Base-by-base conservation (phyloP, 2,113 vertebrate species). In the Lonchura striata region DNA sequence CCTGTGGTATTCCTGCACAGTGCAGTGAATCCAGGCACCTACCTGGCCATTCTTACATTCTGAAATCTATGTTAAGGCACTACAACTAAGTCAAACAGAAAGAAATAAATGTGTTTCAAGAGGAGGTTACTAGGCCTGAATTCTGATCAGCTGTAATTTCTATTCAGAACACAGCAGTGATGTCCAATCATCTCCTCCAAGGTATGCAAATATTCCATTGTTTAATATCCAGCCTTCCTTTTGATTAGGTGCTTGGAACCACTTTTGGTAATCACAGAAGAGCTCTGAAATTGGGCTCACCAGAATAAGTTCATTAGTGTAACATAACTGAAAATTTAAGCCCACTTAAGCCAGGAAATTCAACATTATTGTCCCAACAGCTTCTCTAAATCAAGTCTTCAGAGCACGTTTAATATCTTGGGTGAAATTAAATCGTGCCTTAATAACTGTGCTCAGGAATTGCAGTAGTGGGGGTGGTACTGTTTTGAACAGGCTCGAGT, bases 191-290 rank as follows among this genome's bases (percentile, higher is more conserved):
- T 35, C 86, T 89, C 2, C 88, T 78, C 37, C 63, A 47, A 90
- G 88, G 82, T 83, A 59, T 92, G 94, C 92, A 95, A 84, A 91
- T 94, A 78, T 42, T 90, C 71, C 47, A 31, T 90, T 68, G 83
- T 92, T 92, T 92, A 86, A 71, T 64, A 93, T 15, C 91, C 88
- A 84, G 79, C 18, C 76, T 88, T 52, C 17, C 0, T 60, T 83
- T 86, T 92, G 76, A 84, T 92, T 35, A 88, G 94, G 75, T 72
- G 22, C 88, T 93, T 87, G 82, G 92, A 94, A 78, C 68, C 80
- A 92, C 92, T 86, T 86, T 64, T 33, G 92, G 52, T 88, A 81
- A 78, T 93, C 80, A 86, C 83, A 78, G 81, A 90, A 94, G 88
- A 81, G 83, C 68, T 90, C 64, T 93, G 69, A 59, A 71, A 82